A percentile compares a stretch with the other conserved stretches of the same genome.
Conservation (phyloP, 1,140 invertebrate genomes). For the Drosophila subpulchrella region DNA sequence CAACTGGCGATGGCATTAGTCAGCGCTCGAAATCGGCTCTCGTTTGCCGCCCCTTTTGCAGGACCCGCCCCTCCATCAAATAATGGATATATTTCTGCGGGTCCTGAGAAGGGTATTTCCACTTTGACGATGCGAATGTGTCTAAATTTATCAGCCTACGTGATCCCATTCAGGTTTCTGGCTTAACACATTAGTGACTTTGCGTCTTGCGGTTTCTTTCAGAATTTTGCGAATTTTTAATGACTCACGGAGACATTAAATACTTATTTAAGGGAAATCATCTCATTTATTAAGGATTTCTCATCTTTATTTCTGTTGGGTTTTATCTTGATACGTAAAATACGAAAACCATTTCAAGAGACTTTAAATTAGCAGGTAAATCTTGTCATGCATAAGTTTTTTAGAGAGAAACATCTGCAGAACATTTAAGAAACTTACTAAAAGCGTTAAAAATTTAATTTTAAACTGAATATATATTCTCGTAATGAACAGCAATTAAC, state of each 20-base stretch:
- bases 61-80: slow-evolving; percentile 2
- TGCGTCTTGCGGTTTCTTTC: slow-evolving; percentile 8
- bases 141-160: slow-evolving; percentile 32
- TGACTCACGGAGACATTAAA: slow-evolving; percentile 25
- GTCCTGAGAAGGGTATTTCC: slow-evolving; percentile 11
- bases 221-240: slow-evolving; percentile 18
- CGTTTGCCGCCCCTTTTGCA: slow-evolving; percentile 20
- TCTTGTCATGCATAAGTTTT: neutral
- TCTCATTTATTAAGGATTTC: neutral
- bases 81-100: slow-evolving; percentile 8
- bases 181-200: slow-evolving; percentile 8
- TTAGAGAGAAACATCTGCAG: neutral
- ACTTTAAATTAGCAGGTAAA: neutral
- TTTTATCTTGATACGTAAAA: neutral
- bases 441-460: neutral
- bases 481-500: neutral
- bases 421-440: too few species aligned
- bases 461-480: neutral
- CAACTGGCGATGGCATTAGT: slow-evolving; percentile 47
- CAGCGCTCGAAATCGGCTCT: slow-evolving; percentile 23
- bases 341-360: neutral
- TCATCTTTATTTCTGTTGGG: neutral
- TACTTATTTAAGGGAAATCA: slow-evolving; percentile 7
- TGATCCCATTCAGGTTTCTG: slow-evolving; percentile 12
- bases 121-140: neutral